Evolutionary conservation across 2,888 invertebrate genomes (phyloP).

Genomic region (Panzeria rudis): DNA sequence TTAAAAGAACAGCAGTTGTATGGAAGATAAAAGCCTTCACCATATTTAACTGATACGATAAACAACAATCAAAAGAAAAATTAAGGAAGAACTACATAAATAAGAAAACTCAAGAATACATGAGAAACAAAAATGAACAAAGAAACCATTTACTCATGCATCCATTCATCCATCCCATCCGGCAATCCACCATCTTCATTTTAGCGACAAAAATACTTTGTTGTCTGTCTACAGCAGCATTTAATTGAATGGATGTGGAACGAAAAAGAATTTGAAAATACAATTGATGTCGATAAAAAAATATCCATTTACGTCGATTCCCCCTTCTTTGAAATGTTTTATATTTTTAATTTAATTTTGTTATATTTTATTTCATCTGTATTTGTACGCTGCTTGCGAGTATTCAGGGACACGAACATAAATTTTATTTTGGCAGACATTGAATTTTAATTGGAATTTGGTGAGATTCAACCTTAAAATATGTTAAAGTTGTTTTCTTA

Average conservation of each 20-base stretch:
- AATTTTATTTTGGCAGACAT: conserved; percentile 73
- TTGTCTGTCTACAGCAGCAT: conserved; percentile 32
- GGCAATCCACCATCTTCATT: conserved; percentile 22
- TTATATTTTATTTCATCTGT: conserved; percentile 38
- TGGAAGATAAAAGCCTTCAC: conserved; percentile 14
- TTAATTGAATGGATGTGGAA: conserved; percentile 37
- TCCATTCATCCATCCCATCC: background rate
- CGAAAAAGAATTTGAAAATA: conserved; percentile 1
- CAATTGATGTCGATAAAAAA: conserved; percentile 44
- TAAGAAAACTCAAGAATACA: conserved; percentile 3
- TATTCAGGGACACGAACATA: conserved; percentile 64
- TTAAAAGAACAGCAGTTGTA: conserved; percentile 29
- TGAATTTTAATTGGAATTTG: conserved; percentile 71
- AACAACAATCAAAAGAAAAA: conserved; percentile 19
- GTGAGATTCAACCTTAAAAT: conserved; percentile 55
- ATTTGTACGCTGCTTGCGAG: conserved; percentile 28
- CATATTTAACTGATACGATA: conserved; percentile 42
- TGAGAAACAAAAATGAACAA: conserved; percentile 42
- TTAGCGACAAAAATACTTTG: conserved; percentile 69
- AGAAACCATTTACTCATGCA: conserved; percentile 11
- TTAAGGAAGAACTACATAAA: background rate
- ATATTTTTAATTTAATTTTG: conserved; percentile 33
- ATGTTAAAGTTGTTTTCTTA: conserved; percentile 16
- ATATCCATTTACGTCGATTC: conserved; percentile 44
- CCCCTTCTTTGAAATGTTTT: conserved; percentile 9